Base-by-base conservation (phyloP, 2,113 vertebrate species). In the Aramus guarauna region DNA sequence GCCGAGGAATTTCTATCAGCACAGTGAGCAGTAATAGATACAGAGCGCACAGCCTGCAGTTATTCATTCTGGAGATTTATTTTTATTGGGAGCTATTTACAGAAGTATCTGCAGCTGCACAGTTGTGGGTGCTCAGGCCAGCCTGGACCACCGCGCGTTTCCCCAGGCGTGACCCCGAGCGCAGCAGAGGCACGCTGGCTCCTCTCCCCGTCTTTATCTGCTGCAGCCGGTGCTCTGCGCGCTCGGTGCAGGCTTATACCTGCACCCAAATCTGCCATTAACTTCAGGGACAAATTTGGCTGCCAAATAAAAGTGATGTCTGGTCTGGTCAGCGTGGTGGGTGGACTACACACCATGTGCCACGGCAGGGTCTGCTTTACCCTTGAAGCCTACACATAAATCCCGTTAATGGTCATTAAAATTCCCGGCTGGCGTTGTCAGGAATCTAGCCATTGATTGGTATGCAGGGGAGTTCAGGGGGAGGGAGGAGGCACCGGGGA, bases 51-150 rank as follows among this genome's bases (percentile, higher is more conserved):
- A 92, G 85, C 92, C 93, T 87, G 71, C 47, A 96, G 96, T 80
- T 83, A 92, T 90, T 90, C 94, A 69, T 69, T 89, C 95, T 83
- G 60, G 74, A 97, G 92, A 69, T 96, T 71, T 94, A 94, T 90
- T 97, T 98, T 96, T 97, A 95, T 97, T 96, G 96, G 95, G 88
- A 97, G 76, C 76, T 91, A 90, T 97, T 94, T 95, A 95, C 82
- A 90, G 95, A 94, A 94, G 90, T 59, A 90, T 66, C 90, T 96
- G 91, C 87, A 97, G 96, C 94, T 94, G 78, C 73, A 88, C 68
- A 15, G 13, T 53, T 45, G 39, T 4, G 17, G 72, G 9, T 36
- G 72, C 63, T 80, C 5, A 1, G 79, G 20, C 55, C 92, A 94
- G 90, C 43, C 78, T 53, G 75, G 79, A 64, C 53, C 5, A 0